A percentile compares a stretch with the other conserved stretches of the same genome.
These are phyloP conservation scores for Abscondita cerata DNA, from an alignment of 2,888 invertebrate genomes.

Conservation along the genomic window DNA sequence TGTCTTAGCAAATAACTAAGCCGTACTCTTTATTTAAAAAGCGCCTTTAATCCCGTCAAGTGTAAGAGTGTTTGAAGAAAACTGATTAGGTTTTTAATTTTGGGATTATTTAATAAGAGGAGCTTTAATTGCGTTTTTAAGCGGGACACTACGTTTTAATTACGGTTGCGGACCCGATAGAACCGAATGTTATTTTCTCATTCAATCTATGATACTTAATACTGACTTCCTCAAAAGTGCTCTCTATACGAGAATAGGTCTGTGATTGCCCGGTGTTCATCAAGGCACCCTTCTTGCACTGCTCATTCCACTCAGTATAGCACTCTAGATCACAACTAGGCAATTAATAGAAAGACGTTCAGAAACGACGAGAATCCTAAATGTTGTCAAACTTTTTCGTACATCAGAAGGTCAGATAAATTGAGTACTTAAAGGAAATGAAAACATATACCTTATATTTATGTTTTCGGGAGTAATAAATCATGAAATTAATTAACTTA, in stretches of 20 bases:
- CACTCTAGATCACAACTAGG: constrained; percentile 57
- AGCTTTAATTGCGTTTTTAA: too few relatives aligned
- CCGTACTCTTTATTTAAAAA: constrained; percentile 17
- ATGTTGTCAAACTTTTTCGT: constrained; percentile 43
- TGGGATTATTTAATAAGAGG: constrained; percentile 20
- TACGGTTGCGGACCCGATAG: neutral
- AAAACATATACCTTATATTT: neutral
- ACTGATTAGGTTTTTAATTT: constrained; percentile 29
- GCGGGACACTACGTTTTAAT: too few relatives aligned
- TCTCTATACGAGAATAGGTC: constrained; percentile 56
- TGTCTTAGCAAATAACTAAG: constrained; percentile 9
- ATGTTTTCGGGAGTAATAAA: too few relatives aligned
- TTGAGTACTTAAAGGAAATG: too few relatives aligned
- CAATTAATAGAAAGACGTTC: constrained; percentile 58
- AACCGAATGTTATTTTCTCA: constrained; percentile 21
- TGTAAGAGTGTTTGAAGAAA: constrained; percentile 14
- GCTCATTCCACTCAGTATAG: constrained; percentile 42
- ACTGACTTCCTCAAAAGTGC: constrained; percentile 55
- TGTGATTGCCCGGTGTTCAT: constrained; percentile 59
- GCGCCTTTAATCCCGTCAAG: constrained; percentile 27
- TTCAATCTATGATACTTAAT: constrained; percentile 42
- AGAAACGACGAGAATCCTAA: constrained; percentile 57
- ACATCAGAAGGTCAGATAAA: constrained; percentile 1
- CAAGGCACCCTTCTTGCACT: constrained; percentile 51
- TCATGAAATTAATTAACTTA: too few relatives aligned